Conservation (phyloP, 2,888 invertebrate genomes). For the Epirrhoe alternata region DNA sequence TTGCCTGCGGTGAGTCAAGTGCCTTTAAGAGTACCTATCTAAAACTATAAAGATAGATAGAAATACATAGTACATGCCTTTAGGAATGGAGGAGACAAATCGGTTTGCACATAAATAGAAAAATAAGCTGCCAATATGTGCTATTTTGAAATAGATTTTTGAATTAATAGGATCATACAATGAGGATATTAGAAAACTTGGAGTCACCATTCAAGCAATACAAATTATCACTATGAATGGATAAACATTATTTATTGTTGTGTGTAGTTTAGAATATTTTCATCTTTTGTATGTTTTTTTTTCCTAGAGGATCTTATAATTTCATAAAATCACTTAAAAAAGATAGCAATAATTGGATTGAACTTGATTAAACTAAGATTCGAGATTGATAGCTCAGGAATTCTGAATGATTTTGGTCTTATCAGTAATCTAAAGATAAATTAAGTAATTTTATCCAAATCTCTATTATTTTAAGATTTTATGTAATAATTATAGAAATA, state of each 20-base stretch:
- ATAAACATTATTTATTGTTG: not conserved
- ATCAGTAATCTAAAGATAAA: conserved; percentile 11
- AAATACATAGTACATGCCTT: not conserved
- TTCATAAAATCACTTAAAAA: not conserved
- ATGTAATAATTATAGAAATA: conserved; percentile 67
- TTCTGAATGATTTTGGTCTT: conserved; percentile 9
- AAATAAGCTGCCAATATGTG: conserved; percentile 19
- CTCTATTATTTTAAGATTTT: conserved; percentile 55
- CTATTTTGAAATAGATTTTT: conserved; percentile 11
- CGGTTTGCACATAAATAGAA: not conserved
- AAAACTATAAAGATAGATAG: not conserved
- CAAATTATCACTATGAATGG: not conserved
- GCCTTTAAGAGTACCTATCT: not conserved
- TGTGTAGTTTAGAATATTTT: not conserved
- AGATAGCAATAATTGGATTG: not conserved
- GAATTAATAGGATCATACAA: not conserved
- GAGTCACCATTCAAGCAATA: not conserved
- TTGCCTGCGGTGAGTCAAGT: no score
- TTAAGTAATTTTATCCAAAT: conserved; percentile 29
- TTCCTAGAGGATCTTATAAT: not conserved
- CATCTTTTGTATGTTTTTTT: not conserved
- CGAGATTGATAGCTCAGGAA: not conserved
- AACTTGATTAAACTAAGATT: not conserved
- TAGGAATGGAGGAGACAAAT: not conserved
- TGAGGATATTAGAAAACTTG: not conserved